Evolutionary conservation across 2,797 vertebrate species (phyloP).

Genomic region (Anniella stebbinsi): DNA sequence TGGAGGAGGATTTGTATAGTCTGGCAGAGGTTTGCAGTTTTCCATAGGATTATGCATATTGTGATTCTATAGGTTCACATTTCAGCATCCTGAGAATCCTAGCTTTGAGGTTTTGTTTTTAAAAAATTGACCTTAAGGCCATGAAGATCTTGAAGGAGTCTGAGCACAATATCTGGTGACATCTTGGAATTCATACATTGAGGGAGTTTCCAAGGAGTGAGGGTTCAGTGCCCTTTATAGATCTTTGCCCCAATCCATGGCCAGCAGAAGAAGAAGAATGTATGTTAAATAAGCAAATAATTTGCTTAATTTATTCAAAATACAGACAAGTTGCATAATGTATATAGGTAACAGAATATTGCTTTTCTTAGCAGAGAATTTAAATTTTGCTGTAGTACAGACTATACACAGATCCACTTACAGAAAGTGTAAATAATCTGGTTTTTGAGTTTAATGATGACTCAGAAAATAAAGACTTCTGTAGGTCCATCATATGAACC

Average conservation of each 20-base stretch:
- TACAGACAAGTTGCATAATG: background rate
- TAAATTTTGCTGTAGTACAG: background rate
- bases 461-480: background rate
- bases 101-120: background rate
- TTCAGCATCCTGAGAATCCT: background rate
- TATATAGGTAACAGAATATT: background rate
- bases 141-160: background rate
- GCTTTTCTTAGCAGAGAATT: background rate
- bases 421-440: background rate
- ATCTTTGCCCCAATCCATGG: background rate
- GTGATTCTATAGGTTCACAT: background rate
- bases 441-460: background rate
- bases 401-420: background rate
- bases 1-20: background rate
- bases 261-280: background rate
- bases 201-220: background rate
- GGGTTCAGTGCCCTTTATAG: background rate
- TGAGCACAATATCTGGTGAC: background rate
- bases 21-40: background rate
- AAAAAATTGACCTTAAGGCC: background rate
- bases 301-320: background rate
- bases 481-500: background rate
- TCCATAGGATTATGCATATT: background rate
- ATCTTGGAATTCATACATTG: background rate
- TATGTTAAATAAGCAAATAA: background rate